Conservation (phyloP, 2,797 vertebrate species). For the Macropus fuliginosus region DNA sequence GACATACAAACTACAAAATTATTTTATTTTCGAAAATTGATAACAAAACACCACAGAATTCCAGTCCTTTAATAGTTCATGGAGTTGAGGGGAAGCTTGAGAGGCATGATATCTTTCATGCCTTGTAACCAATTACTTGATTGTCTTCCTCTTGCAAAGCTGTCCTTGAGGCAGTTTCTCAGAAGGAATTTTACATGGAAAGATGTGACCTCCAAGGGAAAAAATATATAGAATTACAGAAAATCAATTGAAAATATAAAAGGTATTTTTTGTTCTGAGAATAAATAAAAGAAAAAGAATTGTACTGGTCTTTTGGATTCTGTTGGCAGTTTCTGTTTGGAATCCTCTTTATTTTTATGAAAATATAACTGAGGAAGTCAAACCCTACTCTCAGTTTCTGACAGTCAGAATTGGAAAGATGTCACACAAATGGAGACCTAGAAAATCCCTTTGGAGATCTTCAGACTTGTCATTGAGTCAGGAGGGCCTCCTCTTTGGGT, state of each 20-base stretch:
- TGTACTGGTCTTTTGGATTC: not conserved
- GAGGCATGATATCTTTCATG: constrained; percentile 27
- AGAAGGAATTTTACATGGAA: constrained; percentile 36
- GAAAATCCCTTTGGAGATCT: not conserved
- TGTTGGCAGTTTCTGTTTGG: not conserved
- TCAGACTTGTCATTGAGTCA: constrained; percentile 10
- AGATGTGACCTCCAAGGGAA: constrained; percentile 32
- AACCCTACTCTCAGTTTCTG: not conserved
- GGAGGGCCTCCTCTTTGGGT: constrained; percentile 6
- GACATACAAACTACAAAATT: not conserved
- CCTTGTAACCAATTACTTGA: constrained; percentile 31
- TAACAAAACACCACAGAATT: constrained; percentile 39
- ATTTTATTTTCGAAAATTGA: not conserved
- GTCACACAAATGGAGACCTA: not conserved
- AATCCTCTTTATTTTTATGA: constrained; percentile 24
- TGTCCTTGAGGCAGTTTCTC: constrained; percentile 31
- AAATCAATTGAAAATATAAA: constrained; percentile 35
- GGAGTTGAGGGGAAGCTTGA: constrained; percentile 20
- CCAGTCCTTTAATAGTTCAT: constrained; percentile 19
- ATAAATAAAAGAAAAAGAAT: not conserved
- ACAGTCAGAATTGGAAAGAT: not conserved
- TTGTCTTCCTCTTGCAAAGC: constrained; percentile 20
- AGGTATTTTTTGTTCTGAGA: not conserved
- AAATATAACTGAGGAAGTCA: constrained; percentile 21
- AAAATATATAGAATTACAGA: constrained; percentile 24